phyloP scores from a whole-genome alignment of 1,140 invertebrate species.

The Myzus persicae region DNA sequence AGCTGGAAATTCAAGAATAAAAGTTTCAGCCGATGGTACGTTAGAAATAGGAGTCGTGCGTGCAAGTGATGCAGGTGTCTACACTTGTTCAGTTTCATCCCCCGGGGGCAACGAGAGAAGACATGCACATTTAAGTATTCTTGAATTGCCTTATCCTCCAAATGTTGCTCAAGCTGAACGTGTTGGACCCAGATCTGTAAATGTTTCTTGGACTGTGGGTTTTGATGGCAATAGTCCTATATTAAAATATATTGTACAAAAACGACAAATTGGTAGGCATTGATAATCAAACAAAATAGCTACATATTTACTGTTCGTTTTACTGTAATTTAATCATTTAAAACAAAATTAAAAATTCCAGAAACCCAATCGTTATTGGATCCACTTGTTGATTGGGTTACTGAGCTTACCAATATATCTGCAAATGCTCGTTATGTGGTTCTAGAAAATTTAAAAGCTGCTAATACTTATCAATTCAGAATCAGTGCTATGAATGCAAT shows the following conservation, averaged over 20 bases:
- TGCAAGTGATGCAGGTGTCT: conserved; percentile 82
- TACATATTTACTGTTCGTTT: not conserved
- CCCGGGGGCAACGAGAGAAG: conserved; percentile 91
- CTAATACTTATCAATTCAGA: conserved; percentile 93
- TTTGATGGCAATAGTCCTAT: conserved; percentile 98
- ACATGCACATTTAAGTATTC: conserved; percentile 82
- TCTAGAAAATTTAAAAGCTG: conserved; percentile 88
- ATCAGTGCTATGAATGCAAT: conserved; percentile 95
- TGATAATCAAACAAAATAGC: not conserved
- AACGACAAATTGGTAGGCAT: conserved; percentile 73
- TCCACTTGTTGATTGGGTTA: conserved; percentile 85
- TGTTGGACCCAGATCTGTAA: conserved; percentile 74
- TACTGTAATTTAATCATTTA: not conserved
- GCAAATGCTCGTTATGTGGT: conserved; percentile 80
- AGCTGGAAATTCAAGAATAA: conserved; percentile 71
- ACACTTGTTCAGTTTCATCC: conserved; percentile 83
- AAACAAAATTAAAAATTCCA: conserved; percentile 28
- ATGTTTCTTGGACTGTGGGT: conserved; percentile 91
- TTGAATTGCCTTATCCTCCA: conserved; percentile 93
- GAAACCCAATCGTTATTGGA: conserved; percentile 68
- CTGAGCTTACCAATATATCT: conserved; percentile 86
- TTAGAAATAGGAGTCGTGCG: conserved; percentile 82
- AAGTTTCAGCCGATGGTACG: conserved; percentile 78
- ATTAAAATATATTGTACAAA: conserved; percentile 91
- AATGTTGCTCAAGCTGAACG: conserved; percentile 82